Evolutionary conservation across 2,888 invertebrate genomes (phyloP), one percentile per base, ranked within the genome.

Genomic region (Masnerella sp.): DNA sequence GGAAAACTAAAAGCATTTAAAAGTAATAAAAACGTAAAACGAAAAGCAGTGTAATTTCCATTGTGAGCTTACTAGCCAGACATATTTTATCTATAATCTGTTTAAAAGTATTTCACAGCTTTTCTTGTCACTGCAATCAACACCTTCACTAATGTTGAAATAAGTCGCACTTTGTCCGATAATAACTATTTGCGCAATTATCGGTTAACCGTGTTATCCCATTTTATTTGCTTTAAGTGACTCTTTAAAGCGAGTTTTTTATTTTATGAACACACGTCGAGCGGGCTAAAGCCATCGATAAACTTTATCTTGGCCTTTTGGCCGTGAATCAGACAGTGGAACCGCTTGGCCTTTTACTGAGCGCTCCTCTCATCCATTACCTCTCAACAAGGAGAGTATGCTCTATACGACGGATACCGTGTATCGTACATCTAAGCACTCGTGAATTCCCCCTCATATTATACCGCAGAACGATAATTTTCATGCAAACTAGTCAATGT

Each of bases 351-450:
- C 68, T 64, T 68, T 73, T 73, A 68, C 62, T 30, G 45, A 7
- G n/a, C 54, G 34, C 42, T 68, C 43, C 51, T 58, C 61, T 62
- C 62, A 68, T 73, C 73, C 68, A 73, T 73, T 68, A 73, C 73
- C 67, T 47, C 34, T 61, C 59, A 73, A 34, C 65, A 56, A 54
- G 64, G 45, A 54, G 68, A 51, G 54, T 51, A 58, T 45, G 52
- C 56, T 22, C 67, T 56, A 61, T 67, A 61, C 61, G 56, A 65
- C n/a, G 43, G 56, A 61, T 68, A 68, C 62, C 51, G 43, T 64
- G 67, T 62, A 68, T 68, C 67, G 25, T 52, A 20, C 25, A 68
- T 68, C 45, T 51, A 54, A 67, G 61, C 51, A 34, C 61, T 73
- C 68, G 54, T 72, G 61, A 58, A 72, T 72, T 59, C 45, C 36